Base-by-base conservation (phyloP, 2,797 vertebrate species). In the Acrocephalus scirpaceus region DNA sequence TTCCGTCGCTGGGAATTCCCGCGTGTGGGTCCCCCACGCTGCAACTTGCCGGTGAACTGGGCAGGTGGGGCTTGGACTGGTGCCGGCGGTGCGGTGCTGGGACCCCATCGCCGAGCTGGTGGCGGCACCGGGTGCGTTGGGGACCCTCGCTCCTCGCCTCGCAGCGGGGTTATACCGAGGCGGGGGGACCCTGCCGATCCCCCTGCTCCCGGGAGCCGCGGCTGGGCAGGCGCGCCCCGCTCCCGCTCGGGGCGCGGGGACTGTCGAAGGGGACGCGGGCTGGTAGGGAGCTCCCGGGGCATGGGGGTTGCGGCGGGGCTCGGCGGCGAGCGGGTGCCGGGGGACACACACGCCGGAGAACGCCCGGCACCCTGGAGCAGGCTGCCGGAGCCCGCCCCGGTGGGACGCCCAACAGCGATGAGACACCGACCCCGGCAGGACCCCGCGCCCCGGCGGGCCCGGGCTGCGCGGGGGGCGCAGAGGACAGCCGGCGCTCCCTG, bases 1-100 rank as follows among this genome's bases (percentile, higher is more conserved):
- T 95, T 95, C 64, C 60, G 48, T 64, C 73, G 17, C 61, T 75
- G n/a, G 82, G 85, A 80, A 87, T 77, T 93, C 89, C 32, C 11
- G 90, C 45, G 32, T 78, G 80, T 27, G 57, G 66, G 53, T 58
- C 26, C 44, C 19, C n/a, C 34, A 5, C 76, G 29, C 58, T 29
- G 65, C 51, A 42, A 69, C 22, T 85, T 70, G 36, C 57, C 82
- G 73, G 69, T 61, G 77, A 42, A 22, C 30, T 7, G 76, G 62
- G 83, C 88, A 82, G 80, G 84, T 88, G 62, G 16, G 65, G 47
- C 16, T 45, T 12, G 58, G 50, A 61, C 27, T 4, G 50, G 34
- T 44, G 71, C 16, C 54, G 16, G 44, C 36, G 9, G 26, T 16
- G 18, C 57, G 36, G 51, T 16, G 72, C 50, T 2, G 79, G 50